Evolutionary conservation across 2,797 vertebrate genomes (phyloP).

Genomic region (Phoxinus dragarum): DNA sequence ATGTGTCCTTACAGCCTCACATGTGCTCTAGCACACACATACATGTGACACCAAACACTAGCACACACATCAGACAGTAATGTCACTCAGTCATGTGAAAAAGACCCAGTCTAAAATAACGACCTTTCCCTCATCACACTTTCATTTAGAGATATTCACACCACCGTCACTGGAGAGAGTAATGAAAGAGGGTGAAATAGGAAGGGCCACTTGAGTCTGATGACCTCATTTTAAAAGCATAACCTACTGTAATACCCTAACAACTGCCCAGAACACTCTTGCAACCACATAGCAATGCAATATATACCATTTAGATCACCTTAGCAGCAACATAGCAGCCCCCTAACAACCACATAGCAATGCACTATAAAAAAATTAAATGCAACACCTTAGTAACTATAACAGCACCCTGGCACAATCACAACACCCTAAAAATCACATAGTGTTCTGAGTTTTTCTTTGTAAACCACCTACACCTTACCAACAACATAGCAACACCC

Average conservation of each 20-base stretch:
- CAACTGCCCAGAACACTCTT: not conserved
- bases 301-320: not conserved
- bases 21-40: conserved; percentile 14
- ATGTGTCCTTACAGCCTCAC: not conserved
- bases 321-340: not conserved
- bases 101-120: not conserved
- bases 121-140: conserved; percentile 28
- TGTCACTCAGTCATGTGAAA: not conserved
- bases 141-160: conserved; percentile 31
- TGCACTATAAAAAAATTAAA: too few species aligned
- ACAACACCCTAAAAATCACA: not conserved
- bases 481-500: not conserved
- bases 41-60: not conserved
- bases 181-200: not conserved
- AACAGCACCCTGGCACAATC: not conserved
- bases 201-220: not conserved
- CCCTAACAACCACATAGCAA: not conserved
- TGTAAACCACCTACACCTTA: not conserved
- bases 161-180: not conserved
- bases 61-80: not conserved
- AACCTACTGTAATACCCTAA: not conserved
- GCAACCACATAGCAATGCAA: not conserved
- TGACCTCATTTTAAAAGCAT: not conserved
- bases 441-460: not conserved
- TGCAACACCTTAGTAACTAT: not conserved